Conservation (phyloP, 2,797 vertebrate genomes). For the Cynopterus sphinx region DNA sequence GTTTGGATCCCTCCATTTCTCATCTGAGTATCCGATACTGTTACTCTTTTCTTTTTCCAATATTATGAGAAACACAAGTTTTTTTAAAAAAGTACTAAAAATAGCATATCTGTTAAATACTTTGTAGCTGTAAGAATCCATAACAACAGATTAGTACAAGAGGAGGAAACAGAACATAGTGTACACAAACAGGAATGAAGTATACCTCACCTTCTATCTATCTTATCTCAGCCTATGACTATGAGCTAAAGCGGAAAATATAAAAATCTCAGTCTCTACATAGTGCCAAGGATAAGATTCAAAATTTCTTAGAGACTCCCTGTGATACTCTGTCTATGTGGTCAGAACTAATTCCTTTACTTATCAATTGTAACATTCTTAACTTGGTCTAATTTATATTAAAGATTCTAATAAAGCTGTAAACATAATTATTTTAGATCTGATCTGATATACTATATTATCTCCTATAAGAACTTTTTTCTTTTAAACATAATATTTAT, state of each 20-base stretch:
- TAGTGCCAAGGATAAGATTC: not conserved
- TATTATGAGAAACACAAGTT: not conserved
- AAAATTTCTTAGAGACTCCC: not conserved
- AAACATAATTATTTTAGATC: constrained; percentile 7
- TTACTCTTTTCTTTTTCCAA: not conserved
- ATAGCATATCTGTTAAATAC: not conserved
- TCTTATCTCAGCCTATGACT: not conserved
- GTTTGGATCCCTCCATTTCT: not conserved
- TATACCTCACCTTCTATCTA: not conserved
- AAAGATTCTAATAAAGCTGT: not conserved
- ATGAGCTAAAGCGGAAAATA: not conserved
- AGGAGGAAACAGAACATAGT: not conserved
- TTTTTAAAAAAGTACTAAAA: not conserved
- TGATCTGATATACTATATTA: not conserved
- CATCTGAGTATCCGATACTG: not conserved
- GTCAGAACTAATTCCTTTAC: not conserved
- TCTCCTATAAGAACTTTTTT: not conserved
- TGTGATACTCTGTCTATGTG: not conserved
- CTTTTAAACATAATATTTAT: not conserved
- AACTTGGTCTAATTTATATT: not conserved
- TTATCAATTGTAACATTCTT: not conserved
- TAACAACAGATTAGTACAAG: not conserved
- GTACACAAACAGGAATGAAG: not conserved
- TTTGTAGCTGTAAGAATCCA: not conserved
- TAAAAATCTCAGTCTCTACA: not conserved